phyloP scores from a whole-genome alignment of 2,888 invertebrate genomes.

The Carcina quercana region DNA sequence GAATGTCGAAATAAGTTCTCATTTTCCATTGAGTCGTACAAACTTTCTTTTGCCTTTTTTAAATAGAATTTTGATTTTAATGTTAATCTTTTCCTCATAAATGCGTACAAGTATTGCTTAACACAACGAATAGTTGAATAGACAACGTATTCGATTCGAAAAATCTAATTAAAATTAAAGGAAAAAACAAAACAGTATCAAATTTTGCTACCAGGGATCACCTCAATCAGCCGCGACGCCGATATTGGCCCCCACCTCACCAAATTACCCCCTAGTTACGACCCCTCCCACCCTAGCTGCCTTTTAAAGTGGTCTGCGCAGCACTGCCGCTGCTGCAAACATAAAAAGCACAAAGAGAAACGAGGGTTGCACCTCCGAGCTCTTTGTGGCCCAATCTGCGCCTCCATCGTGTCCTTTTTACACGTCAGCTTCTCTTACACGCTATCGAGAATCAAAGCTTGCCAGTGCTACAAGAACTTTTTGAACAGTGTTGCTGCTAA shows the following conservation, averaged over 20 bases:
- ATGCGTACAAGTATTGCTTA: no score
- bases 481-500: constrained; percentile 60
- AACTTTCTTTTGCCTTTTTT: no score
- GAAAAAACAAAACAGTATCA: constrained; percentile 49
- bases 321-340: constrained; percentile 66
- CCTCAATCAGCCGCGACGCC: constrained; percentile 70
- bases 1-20: neutral
- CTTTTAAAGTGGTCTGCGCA: constrained; percentile 74
- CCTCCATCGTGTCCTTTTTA: constrained; percentile 68
- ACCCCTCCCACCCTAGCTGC: constrained; percentile 60
- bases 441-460: constrained; percentile 69
- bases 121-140: no score
- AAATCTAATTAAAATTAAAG: constrained; percentile 51
- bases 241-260: constrained; percentile 69
- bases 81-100: no score
- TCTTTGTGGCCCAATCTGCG: constrained; percentile 73
- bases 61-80: no score
- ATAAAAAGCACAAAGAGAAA: constrained; percentile 67
- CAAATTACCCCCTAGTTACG: constrained; percentile 73
- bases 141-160: no score
- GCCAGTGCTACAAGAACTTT: constrained; percentile 50
- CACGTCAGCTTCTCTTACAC: constrained; percentile 63
- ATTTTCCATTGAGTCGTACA: no score
- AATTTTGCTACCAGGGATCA: constrained; percentile 61
- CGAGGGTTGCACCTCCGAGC: constrained; percentile 65